Conservation (phyloP, 92 coral and sea anemone species). For the Zoanthus sociatus region DNA sequence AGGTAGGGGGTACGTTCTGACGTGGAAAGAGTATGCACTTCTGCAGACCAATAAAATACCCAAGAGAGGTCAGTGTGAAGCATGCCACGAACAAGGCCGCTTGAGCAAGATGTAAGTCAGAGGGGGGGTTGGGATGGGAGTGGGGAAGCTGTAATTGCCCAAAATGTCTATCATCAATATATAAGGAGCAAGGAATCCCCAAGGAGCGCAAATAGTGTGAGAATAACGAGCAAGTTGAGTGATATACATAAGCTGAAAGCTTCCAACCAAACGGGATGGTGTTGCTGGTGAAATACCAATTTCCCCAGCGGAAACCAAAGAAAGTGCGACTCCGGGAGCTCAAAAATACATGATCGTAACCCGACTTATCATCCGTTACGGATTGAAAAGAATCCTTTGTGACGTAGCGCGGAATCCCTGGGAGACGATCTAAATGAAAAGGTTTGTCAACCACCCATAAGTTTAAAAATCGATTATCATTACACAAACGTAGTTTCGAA, state of each 20-base stretch:
- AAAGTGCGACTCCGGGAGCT: conserved; percentile 46
- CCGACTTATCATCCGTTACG: conserved; percentile 66
- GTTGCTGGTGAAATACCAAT: conserved; percentile 57
- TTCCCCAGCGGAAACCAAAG: conserved; percentile 69
- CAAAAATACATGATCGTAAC: conserved; percentile 62
- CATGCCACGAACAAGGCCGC: background rate
- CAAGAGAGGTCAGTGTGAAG: background rate
- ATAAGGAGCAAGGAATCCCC: conserved; percentile 51
- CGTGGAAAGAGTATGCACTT: conserved; percentile 52
- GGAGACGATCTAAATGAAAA: background rate
- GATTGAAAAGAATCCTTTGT: conserved; percentile 38
- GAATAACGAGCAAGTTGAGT: too few relatives aligned
- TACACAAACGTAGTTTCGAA: conserved; percentile 36
- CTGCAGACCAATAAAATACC: background rate
- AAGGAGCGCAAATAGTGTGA: conserved; percentile 54
- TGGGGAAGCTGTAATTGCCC: conserved; percentile 25
- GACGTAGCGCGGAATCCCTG: conserved; percentile 58
- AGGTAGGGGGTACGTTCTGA: conserved; percentile 52
- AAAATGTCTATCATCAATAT: conserved; percentile 59
- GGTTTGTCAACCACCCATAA: conserved; percentile 33
- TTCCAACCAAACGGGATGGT: conserved; percentile 73
- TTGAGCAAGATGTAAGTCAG: background rate
- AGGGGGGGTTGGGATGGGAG: background rate
- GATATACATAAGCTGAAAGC: conserved; percentile 22
- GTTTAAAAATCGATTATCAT: conserved; percentile 34